Evolutionary conservation across 2,113 vertebrate genomes (phyloP).

Genomic region (Manacus vitellinus): DNA sequence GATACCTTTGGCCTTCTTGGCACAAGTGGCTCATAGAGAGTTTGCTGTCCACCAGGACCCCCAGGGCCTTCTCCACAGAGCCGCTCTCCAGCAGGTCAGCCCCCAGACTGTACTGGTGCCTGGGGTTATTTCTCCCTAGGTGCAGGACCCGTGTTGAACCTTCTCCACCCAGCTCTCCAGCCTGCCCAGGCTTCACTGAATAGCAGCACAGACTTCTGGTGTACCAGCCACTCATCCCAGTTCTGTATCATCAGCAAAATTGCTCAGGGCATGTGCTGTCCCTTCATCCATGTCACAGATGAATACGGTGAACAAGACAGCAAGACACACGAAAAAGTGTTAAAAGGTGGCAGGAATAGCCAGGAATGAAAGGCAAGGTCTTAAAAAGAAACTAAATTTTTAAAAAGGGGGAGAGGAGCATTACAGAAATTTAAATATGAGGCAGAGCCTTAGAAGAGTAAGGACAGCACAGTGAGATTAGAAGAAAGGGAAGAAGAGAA

Average conservation of each 20-base stretch:
- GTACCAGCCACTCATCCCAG: neutral
- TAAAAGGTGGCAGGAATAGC: neutral
- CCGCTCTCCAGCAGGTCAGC: neutral
- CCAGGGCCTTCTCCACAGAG: neutral
- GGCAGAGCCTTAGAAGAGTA: neutral
- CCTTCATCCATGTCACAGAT: neutral
- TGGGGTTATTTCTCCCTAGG: neutral
- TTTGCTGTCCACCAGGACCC: neutral
- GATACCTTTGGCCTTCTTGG: neutral
- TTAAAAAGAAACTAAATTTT: neutral
- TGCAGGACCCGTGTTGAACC: neutral
- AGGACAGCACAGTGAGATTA: neutral
- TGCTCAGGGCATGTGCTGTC: neutral
- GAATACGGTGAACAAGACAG: neutral
- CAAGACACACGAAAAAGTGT: neutral
- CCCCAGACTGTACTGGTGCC: neutral
- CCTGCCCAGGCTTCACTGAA: neutral
- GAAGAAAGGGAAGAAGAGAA: neutral
- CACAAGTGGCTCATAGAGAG: neutral
- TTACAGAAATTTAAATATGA: neutral
- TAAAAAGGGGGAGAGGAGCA: accelerated
- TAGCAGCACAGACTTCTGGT: neutral
- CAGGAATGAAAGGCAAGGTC: neutral
- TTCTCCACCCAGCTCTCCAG: neutral
- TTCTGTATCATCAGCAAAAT: neutral